Evolutionary conservation across 2,797 vertebrate genomes (phyloP), one percentile per base, ranked within the genome.

Genomic region (Gila robusta): DNA sequence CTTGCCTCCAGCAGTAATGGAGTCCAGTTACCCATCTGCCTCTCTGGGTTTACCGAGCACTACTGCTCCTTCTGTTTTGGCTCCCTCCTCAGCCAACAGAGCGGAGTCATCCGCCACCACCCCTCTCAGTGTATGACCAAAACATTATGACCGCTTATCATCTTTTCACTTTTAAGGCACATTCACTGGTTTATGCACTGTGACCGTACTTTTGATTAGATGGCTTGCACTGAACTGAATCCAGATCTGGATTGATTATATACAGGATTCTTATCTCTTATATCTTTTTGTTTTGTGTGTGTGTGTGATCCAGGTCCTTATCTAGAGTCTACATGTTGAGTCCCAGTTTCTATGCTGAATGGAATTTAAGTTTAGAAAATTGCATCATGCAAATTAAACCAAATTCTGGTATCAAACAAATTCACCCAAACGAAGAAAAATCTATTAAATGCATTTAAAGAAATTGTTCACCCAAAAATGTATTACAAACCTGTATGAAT

Each of bases 11-110:
- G 92, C 95, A 74, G 92, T 95, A 82, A 95, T 97, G 74, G 97
- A 97, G 72, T 91, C 96, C 66, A 96, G 93, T 88, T 97, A 96
- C 86, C 96, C 97, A 69, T 95, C 97, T 52, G 96, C 97, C 79
- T 96, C 97, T 90, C 93, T 98, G 91, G 97, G 95, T 84, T 92
- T 97, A 94, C 93, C 95, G 49, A 94, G 93, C 87, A 92, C 93
- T 79, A 94, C 95, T 26, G 95, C 72, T 21, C 85, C 93, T 39
- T 69, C 92, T 17, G 86, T 91, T 4, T 35, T 93, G 35, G 79
- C 90, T 11, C 85, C 93, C 5, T 47, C 93, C 1, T 35, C 91
- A 77, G 88, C 70, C 94, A 97, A 83, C 94, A 96, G 96, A 84
- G 91, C 91, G 91, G 97, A 97, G 89, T 95, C 89, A 41, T 79